phyloP scores from a whole-genome alignment of 2,888 invertebrate genomes.

The Geophilus truncorum region DNA sequence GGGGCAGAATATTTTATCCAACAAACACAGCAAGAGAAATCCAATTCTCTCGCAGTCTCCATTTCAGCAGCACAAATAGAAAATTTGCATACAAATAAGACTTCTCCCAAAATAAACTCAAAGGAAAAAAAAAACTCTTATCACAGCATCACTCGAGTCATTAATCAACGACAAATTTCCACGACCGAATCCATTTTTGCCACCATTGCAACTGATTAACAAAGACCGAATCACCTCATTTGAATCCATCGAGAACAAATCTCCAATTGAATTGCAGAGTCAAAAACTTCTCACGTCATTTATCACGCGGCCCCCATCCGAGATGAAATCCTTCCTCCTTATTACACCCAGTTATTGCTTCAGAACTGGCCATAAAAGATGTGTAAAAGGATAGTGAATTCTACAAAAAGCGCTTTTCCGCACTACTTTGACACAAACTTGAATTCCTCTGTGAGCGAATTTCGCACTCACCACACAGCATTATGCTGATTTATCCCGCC shows the following conservation, averaged over 20 bases:
- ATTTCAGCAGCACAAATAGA: no score
- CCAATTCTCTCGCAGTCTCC: no score
- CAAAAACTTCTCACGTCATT: conserved; percentile 11
- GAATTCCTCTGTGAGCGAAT: background rate
- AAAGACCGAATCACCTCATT: conserved; percentile 7
- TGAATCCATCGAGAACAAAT: background rate
- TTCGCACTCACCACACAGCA: background rate
- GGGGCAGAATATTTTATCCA: no score
- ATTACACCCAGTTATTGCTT: conserved; percentile 19
- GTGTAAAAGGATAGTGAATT: conserved; percentile 23
- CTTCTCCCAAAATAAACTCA: background rate
- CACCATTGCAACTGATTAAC: background rate
- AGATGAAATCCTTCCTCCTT: conserved; percentile 20
- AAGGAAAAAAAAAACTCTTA: background rate
- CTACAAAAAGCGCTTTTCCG: background rate
- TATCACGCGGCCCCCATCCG: background rate
- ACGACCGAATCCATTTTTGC: background rate
- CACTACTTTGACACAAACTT: conserved; percentile 16
- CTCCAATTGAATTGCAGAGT: background rate
- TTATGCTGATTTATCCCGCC: background rate
- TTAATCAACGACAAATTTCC: background rate
- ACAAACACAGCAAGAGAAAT: no score
- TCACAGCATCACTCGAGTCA: background rate
- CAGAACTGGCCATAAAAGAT: conserved; percentile 20
- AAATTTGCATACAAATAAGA: background rate